These are phyloP conservation scores for Hetaerina titia DNA, from an alignment of 2,888 invertebrate species.

Conservation along the genomic window DNA sequence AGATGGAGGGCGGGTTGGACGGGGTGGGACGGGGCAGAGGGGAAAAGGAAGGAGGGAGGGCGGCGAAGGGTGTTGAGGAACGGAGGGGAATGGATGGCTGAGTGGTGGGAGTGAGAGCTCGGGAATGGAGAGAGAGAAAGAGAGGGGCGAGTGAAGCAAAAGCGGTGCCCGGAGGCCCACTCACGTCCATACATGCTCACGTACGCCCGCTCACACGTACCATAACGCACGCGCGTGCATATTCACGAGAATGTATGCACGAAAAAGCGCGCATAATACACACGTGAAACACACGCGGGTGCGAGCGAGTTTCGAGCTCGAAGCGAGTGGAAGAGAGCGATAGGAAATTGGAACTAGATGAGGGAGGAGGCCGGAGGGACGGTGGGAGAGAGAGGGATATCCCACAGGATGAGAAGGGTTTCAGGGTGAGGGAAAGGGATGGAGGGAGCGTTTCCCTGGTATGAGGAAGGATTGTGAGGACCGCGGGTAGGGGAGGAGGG, in stretches of 20 bases:
- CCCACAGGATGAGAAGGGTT: too few relatives aligned
- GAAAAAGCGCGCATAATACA: constrained; percentile 10
- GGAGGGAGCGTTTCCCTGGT: too few relatives aligned
- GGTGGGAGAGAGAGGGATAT: background rate
- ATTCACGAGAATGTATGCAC: constrained; percentile 27
- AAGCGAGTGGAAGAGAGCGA: background rate
- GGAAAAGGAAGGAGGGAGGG: background rate
- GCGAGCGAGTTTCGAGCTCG: background rate
- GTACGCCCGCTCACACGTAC: background rate
- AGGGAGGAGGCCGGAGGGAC: background rate
- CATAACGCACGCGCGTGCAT: background rate
- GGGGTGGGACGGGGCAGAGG: background rate
- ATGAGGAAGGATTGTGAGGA: too few relatives aligned
- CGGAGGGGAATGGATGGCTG: background rate
- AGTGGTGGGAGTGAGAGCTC: background rate
- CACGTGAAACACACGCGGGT: background rate
- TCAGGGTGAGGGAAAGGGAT: too few relatives aligned
- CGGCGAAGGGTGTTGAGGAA: background rate
- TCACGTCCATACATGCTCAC: background rate
- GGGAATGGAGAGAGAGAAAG: background rate
- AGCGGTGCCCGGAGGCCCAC: constrained; percentile 9
- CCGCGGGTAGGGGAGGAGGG: too few relatives aligned
- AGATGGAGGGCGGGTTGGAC: background rate
- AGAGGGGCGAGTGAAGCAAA: too few relatives aligned
- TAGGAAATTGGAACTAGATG: constrained; percentile 17